Evolutionary conservation across 1,140 invertebrate species (phyloP), one percentile per base, ranked within the genome.

Genomic region (Eupeodes corollae): DNA sequence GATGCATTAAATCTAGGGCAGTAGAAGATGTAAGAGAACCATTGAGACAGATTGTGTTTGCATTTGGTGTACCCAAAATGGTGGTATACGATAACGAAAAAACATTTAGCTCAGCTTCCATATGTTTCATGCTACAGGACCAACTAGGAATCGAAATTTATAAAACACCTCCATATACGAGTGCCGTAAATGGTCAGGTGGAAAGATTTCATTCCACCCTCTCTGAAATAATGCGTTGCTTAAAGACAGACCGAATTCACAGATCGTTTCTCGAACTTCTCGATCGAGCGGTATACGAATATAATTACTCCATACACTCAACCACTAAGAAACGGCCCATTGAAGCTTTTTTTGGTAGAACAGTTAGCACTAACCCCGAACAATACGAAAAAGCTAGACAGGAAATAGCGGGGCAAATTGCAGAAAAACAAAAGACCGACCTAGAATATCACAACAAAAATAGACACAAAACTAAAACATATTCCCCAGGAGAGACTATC

Each of bases 141-240:
- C 49, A 53, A 21, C 49, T 51, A 2, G 47, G 47, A 5, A 44
- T 40, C 37, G 14, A 40, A 15, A 37, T 52, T 13, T 50, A 38
- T 15, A 50, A 44, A 37, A 50, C 48, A 30, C 48, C 52, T 12
- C 45, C 51, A 2, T 53, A 53, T 31, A 14, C 35, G 6, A 45
- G 43, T 35, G 10, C 41, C 8, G 41, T 42, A 9, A 42, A 42
- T 19, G 41, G 41, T 8, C 50, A 52, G 32, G 32, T 48, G 2
- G 50, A 48, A 42, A 9, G 50, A 51, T 51, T 51, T 44, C 50
- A 51, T 44, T 51, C 50, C n/a, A 51, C 50, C 30, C n/a, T 51
- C 9, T 44, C 41, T 1, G 42, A 48, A 26, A 51, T 51, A 3
- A 44, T 48, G 44, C n/a, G n/a, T n/a, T n/a, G n/a, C n/a, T n/a